phyloP scores from a whole-genome alignment of 2,113 vertebrate genomes.

The Tachysurus vachellii region DNA sequence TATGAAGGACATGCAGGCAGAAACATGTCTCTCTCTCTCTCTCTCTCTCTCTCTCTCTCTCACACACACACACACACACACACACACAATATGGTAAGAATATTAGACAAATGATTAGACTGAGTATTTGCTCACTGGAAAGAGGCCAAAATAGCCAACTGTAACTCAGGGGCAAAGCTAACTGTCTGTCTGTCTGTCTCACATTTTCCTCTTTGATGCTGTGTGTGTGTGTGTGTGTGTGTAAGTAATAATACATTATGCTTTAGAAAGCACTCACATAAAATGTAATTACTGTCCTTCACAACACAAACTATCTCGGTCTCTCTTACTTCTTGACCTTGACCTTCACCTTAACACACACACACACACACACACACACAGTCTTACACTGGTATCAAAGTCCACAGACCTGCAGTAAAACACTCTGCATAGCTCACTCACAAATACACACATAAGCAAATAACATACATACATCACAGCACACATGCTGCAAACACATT shows the following conservation, averaged over 20 bases:
- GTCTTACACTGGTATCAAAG: background rate
- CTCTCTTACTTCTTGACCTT: background rate
- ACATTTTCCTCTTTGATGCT: background rate
- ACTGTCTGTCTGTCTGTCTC: background rate
- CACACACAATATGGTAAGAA: background rate
- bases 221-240: background rate
- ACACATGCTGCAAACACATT: background rate
- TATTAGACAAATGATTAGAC: background rate
- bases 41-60: no score
- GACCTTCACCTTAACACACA: background rate
- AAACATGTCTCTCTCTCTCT: background rate
- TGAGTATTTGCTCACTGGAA: background rate
- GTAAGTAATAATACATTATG: background rate
- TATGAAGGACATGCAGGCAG: background rate
- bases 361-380: constrained; percentile 7
- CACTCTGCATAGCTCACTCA: background rate
- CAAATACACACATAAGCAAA: background rate
- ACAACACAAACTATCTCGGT: background rate
- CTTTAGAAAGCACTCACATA: background rate
- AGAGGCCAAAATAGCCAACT: background rate
- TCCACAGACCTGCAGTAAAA: background rate
- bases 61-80: background rate
- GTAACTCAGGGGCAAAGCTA: background rate
- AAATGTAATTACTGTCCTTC: background rate
- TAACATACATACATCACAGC: background rate